Percentiles rank a stretch among this genome's conserved stretches.
phyloP scores from a whole-genome alignment of 2,888 invertebrate species.

The Lamellibrachia satsuma region DNA sequence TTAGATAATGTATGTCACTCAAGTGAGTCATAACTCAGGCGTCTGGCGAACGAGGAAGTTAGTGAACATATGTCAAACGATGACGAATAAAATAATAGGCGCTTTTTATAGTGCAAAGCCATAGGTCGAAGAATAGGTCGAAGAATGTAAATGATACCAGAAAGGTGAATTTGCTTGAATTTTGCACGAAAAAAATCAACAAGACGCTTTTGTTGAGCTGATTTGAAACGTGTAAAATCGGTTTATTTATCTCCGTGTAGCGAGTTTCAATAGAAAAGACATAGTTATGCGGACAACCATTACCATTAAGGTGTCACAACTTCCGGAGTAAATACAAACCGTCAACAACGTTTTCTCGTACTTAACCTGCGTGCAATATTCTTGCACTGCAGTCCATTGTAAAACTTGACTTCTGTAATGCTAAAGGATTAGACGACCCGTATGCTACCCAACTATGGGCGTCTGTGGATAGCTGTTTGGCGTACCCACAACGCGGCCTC shows the following conservation, averaged over 20 bases:
- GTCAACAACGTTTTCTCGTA: neutral
- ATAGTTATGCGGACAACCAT: too few species aligned
- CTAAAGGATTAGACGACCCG: neutral
- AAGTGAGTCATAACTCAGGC: neutral
- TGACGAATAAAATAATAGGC: neutral
- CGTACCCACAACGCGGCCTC: neutral
- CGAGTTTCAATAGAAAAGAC: too few species aligned
- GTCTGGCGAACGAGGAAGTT: neutral
- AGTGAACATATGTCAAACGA: neutral
- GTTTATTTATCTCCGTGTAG: too few species aligned
- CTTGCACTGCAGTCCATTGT: neutral
- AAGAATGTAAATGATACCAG: too few species aligned
- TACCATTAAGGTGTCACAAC: too few species aligned
- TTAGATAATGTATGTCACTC: neutral
- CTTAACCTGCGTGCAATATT: neutral
- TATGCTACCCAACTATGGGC: neutral
- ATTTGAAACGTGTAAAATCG: too few species aligned
- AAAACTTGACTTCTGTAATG: neutral
- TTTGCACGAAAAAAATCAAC: too few species aligned
- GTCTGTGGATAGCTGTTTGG: neutral
- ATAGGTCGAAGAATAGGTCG: too few species aligned
- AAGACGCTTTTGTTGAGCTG: too few species aligned
- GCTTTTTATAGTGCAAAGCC: neutral
- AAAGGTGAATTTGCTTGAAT: too few species aligned
- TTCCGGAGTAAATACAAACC: too few species aligned